Evolutionary conservation across 2,797 vertebrate species (phyloP).

Genomic region (Argentina silus): DNA sequence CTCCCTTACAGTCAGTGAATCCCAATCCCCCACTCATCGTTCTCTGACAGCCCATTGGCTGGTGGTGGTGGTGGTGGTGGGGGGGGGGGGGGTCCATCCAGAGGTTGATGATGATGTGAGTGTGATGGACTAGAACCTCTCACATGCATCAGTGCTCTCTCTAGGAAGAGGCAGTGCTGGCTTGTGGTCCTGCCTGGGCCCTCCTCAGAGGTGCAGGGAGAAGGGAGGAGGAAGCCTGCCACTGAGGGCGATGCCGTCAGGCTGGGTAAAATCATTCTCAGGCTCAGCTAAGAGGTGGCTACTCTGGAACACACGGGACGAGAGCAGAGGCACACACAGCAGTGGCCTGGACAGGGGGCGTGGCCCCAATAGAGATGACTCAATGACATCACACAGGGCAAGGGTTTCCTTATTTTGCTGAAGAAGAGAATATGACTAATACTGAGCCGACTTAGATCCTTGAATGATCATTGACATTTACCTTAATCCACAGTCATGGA

Average conservation of each 20-base stretch:
- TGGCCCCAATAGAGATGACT: too few relatives aligned
- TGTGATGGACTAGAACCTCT: slow-evolving; percentile 60
- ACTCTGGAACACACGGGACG: too few relatives aligned
- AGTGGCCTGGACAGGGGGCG: too few relatives aligned
- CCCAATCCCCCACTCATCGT: slow-evolving; percentile 17
- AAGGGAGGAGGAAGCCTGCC: too few relatives aligned
- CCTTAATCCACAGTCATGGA: background rate
- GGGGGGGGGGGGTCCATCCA: slow-evolving; percentile 22
- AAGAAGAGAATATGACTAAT: too few relatives aligned
- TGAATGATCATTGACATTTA: background rate
- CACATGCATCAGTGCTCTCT: slow-evolving; percentile 69
- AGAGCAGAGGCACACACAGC: too few relatives aligned
- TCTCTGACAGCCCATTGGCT: slow-evolving; percentile 49
- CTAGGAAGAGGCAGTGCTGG: slow-evolving; percentile 53
- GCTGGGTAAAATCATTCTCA: too few relatives aligned
- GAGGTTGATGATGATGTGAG: slow-evolving; percentile 54
- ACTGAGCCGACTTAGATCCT: too few relatives aligned
- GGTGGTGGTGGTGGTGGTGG: slow-evolving; percentile 22
- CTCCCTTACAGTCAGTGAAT: slow-evolving; percentile 43
- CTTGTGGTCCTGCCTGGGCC: background rate
- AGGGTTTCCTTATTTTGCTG: too few relatives aligned
- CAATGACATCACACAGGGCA: too few relatives aligned
- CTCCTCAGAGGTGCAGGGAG: slow-evolving; percentile 2
- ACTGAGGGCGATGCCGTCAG: too few relatives aligned
- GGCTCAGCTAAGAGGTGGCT: too few relatives aligned